phyloP scores from a whole-genome alignment of 2,113 vertebrate genomes.

The Helogale parvula region DNA sequence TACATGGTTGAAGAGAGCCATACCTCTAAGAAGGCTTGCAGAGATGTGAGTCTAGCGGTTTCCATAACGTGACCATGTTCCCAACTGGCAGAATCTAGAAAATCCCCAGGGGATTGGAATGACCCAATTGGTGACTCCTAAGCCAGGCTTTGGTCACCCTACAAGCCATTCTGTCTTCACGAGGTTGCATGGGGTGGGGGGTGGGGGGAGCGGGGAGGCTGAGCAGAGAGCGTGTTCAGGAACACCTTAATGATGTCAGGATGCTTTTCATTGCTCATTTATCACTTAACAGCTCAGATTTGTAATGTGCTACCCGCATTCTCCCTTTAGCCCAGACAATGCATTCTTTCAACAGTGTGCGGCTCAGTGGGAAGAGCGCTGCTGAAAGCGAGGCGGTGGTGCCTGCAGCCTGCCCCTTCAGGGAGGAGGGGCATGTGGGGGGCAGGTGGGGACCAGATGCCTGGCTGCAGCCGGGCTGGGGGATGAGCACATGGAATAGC shows the following conservation, averaged over 20 bases:
- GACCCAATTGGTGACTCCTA: neutral
- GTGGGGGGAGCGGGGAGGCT: neutral
- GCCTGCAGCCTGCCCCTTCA: neutral
- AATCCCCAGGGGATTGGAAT: neutral
- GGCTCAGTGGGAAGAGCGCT: conserved; percentile 20
- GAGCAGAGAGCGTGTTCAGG: neutral
- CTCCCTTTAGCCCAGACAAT: conserved; percentile 72
- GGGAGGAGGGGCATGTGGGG: neutral
- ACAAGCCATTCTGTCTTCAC: neutral
- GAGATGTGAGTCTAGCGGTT: neutral
- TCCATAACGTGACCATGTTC: neutral
- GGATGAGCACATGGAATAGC: conserved; percentile 60
- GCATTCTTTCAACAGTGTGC: conserved; percentile 71
- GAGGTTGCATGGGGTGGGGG: neutral
- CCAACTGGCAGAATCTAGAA: neutral
- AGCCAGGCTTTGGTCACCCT: neutral
- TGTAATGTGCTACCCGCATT: conserved; percentile 60
- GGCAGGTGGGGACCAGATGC: conserved; percentile 80
- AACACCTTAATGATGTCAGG: conserved; percentile 75
- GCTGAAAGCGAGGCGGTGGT: conserved; percentile 50
- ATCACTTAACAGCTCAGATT: conserved; percentile 75
- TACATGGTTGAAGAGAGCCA: neutral
- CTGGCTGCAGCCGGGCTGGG: neutral
- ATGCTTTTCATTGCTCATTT: conserved; percentile 73
- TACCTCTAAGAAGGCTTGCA: neutral